These are phyloP conservation scores for Drosophila triauraria DNA, from an alignment of 1,140 invertebrate genomes.

Conservation along the genomic window DNA sequence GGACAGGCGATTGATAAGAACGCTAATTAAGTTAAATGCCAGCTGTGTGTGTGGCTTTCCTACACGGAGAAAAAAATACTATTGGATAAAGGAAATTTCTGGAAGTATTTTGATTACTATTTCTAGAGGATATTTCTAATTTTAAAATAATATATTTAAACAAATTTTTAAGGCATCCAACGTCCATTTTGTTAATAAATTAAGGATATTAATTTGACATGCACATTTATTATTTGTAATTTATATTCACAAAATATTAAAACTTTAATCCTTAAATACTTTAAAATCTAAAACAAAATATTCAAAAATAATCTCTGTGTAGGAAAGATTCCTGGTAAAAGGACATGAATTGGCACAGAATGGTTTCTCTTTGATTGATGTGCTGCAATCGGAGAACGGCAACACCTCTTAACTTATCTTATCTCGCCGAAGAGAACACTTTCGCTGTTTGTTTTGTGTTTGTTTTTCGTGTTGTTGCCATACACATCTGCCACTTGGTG, in stretches of 20 bases:
- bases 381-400: slow-evolving; percentile 21
- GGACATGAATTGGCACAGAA: slow-evolving; percentile 44
- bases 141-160: too few relatives aligned
- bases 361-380: slow-evolving; percentile 45
- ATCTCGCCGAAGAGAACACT: slow-evolving; percentile 32
- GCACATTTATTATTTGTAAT: too few relatives aligned
- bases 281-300: neutral
- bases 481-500: slow-evolving; percentile 46
- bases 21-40: slow-evolving; percentile 77
- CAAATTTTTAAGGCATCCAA: too few relatives aligned
- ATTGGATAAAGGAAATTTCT: neutral
- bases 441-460: slow-evolving; percentile 38
- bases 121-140: too few relatives aligned
- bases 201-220: too few relatives aligned
- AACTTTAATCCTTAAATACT: too few relatives aligned
- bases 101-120: neutral
- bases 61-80: slow-evolving; percentile 10
- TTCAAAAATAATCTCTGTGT: neutral
- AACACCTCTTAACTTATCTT: slow-evolving; percentile 44
- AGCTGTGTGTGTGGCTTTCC: slow-evolving; percentile 49
- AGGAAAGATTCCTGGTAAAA: slow-evolving; percentile 18
- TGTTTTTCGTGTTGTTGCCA: slow-evolving; percentile 20
- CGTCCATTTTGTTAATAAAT: too few relatives aligned
- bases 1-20: slow-evolving; percentile 65
- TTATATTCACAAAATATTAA: too few relatives aligned